These are phyloP conservation scores for Oophaga pumilio DNA, from an alignment of 2,113 vertebrate species.

Conservation along the genomic window DNA sequence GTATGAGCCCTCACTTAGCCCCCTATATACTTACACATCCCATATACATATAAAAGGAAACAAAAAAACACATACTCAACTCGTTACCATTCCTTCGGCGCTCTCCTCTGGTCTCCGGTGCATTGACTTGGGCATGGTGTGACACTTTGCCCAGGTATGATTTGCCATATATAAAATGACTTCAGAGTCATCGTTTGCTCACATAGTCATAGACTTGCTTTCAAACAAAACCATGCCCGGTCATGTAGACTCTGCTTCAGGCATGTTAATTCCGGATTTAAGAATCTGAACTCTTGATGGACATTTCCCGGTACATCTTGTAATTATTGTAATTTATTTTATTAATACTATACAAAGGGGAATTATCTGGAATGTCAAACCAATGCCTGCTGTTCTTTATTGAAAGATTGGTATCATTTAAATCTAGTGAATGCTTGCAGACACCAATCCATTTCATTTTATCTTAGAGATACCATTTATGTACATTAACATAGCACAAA, in stretches of 20 bases:
- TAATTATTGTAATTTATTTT: conserved; percentile 44
- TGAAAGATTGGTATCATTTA: conserved; percentile 30
- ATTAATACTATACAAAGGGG: conserved; percentile 26
- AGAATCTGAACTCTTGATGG: conserved; percentile 20
- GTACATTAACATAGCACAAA: conserved; percentile 37
- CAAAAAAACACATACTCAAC: too few species aligned
- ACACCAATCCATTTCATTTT: conserved; percentile 26
- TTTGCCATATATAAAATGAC: background rate
- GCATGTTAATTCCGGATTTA: background rate
- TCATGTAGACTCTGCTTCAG: conserved; percentile 26
- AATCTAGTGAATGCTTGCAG: conserved; percentile 25
- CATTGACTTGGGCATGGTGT: too few species aligned
- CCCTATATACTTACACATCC: too few species aligned
- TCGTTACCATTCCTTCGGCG: too few species aligned
- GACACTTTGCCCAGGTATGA: background rate
- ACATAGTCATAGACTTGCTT: background rate
- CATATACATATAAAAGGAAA: too few species aligned
- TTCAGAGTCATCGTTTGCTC: background rate
- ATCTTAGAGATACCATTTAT: conserved; percentile 37
- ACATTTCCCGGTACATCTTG: conserved; percentile 24
- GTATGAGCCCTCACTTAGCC: too few species aligned
- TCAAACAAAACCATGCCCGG: background rate
- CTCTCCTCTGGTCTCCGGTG: too few species aligned
- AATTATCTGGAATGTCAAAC: conserved; percentile 37
- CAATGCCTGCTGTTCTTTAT: conserved; percentile 25